These are phyloP conservation scores for Coregonus ussuriensis DNA, from an alignment of 2,797 vertebrate genomes.

Conservation along the genomic window DNA sequence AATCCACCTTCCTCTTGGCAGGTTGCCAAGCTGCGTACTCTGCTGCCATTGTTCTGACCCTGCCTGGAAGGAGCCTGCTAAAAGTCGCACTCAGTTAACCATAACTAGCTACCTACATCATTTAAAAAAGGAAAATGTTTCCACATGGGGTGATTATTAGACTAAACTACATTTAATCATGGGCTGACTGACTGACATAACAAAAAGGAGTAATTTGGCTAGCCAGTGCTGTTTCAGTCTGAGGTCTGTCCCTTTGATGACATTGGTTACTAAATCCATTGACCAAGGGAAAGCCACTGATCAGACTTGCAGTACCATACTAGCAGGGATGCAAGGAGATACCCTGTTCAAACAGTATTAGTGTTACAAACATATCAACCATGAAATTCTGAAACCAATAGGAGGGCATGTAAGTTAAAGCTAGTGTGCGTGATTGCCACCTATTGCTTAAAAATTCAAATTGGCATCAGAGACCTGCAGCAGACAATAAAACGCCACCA, in stretches of 20 bases:
- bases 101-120: slow-evolving; percentile 26
- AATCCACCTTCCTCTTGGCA: slow-evolving; percentile 73
- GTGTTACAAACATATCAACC: background rate
- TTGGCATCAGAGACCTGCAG: background rate
- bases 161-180: slow-evolving; percentile 47
- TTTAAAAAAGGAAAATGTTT: slow-evolving; percentile 45
- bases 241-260: slow-evolving; percentile 32
- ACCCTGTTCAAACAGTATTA: no score
- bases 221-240: background rate
- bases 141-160: slow-evolving; percentile 49
- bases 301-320: slow-evolving; percentile 12
- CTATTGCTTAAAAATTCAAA: background rate
- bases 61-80: slow-evolving; percentile 43
- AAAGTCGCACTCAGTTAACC: slow-evolving; percentile 48
- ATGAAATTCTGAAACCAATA: no score
- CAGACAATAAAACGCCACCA: background rate
- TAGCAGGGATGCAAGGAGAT: no score
- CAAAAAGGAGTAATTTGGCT: slow-evolving; percentile 9
- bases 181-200: slow-evolving; percentile 25
- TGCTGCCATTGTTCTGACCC: slow-evolving; percentile 65
- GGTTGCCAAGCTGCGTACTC: slow-evolving; percentile 54
- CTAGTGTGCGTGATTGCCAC: background rate
- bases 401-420: background rate
- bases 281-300: background rate
- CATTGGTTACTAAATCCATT: slow-evolving; percentile 38